phyloP scores from a whole-genome alignment of 1,140 invertebrate species.

The Cardiocondyla obscurior region DNA sequence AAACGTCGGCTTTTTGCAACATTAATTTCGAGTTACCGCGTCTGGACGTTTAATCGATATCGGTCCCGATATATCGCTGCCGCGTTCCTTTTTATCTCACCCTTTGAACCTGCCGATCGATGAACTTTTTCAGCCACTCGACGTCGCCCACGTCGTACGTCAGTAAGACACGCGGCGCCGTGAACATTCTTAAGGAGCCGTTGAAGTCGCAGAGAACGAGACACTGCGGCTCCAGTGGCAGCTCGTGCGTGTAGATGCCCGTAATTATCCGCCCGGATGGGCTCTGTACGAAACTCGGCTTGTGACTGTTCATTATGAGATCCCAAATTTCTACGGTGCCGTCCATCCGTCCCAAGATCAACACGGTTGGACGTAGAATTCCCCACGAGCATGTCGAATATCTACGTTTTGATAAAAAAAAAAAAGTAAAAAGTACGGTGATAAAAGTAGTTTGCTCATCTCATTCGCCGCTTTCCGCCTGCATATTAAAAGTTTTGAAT shows the following conservation, averaged over 20 bases:
- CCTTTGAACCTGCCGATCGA: slow-evolving; percentile 73
- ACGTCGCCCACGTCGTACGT: slow-evolving; percentile 64
- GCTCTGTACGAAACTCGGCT: slow-evolving; percentile 73
- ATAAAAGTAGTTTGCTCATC: neutral
- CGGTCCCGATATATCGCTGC: neutral
- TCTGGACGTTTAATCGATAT: slow-evolving; percentile 9
- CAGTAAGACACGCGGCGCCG: slow-evolving; percentile 83
- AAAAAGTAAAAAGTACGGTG: neutral
- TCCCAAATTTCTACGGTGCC: slow-evolving; percentile 86
- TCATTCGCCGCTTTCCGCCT: too few species aligned
- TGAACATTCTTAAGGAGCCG: slow-evolving; percentile 86
- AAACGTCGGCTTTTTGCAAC: neutral
- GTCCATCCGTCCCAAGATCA: slow-evolving; percentile 83
- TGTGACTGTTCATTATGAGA: slow-evolving; percentile 81
- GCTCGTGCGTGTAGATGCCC: slow-evolving; percentile 75
- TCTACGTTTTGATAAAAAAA: slow-evolving; percentile 58
- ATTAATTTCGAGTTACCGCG: neutral
- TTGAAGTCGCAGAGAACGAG: slow-evolving; percentile 84
- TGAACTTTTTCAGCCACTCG: slow-evolving; percentile 75
- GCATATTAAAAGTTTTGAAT: too few species aligned
- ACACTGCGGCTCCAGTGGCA: slow-evolving; percentile 73
- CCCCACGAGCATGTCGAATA: slow-evolving; percentile 85
- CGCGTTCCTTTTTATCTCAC: slow-evolving; percentile 54
- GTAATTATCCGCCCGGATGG: slow-evolving; percentile 78
- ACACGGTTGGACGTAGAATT: slow-evolving; percentile 80